Conservation (phyloP, 1,140 invertebrate species). For the Asobara japonica region DNA sequence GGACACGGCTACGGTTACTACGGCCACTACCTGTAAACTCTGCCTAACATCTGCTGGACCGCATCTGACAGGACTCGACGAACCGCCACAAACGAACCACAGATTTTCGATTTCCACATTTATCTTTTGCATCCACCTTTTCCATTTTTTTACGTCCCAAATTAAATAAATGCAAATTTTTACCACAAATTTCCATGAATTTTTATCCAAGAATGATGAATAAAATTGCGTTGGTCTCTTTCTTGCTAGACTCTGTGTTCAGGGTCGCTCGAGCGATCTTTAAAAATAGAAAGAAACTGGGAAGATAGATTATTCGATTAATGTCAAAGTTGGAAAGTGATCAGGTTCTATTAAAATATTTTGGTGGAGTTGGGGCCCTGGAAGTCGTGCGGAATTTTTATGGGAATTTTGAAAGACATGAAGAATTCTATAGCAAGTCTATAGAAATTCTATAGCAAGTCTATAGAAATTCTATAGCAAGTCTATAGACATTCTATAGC, state of each 20-base stretch:
- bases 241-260: background rate
- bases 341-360: background rate
- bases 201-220: background rate
- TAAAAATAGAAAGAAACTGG: background rate
- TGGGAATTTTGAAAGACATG: no score
- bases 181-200: conserved; percentile 9
- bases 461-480: no score
- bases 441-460: no score
- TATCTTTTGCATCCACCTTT: conserved; percentile 1
- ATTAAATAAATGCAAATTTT: conserved; percentile 24
- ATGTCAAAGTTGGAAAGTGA: background rate
- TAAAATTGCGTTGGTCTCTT: background rate
- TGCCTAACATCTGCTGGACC: background rate
- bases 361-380: background rate
- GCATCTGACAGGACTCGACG: conserved; percentile 6
- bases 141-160: conserved; percentile 7
- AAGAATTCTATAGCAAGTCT: no score
- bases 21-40: conserved; percentile 41
- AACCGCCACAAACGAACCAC: background rate
- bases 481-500: no score
- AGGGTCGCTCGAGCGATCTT: background rate
- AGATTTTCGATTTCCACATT: conserved; percentile 15
- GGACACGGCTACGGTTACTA: conserved; percentile 47
- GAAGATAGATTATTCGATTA: background rate
- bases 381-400: background rate